Conservation (phyloP, 2,113 vertebrate genomes). For the Atherinomorus stipes region DNA sequence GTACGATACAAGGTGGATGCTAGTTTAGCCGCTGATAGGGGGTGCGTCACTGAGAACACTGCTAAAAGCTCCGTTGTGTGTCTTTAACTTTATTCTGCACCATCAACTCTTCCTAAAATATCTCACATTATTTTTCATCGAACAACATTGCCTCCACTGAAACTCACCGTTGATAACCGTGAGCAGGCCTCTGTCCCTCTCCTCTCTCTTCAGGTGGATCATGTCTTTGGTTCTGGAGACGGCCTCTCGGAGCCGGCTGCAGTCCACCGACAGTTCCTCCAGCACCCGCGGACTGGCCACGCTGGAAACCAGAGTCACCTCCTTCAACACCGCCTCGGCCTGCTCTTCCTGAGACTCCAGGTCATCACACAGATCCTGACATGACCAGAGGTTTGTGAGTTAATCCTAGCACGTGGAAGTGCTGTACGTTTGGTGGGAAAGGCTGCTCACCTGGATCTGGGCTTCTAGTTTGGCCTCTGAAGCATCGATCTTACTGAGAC, state of each 20-base stretch:
- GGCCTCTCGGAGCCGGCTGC: conserved; percentile 65
- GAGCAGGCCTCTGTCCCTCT: conserved; percentile 86
- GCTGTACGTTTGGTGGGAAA: too few relatives aligned
- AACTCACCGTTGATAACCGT: conserved; percentile 83
- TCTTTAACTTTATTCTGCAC: too few relatives aligned
- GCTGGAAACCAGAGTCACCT: conserved; percentile 82
- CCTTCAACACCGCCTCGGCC: conserved; percentile 84
- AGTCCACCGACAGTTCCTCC: conserved; percentile 85
- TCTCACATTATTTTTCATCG: not conserved
- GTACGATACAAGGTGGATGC: too few relatives aligned
- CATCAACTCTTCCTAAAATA: not conserved
- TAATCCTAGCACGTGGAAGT: rapidly evolving
- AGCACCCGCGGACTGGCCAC: conserved; percentile 85
- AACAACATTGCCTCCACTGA: not conserved
- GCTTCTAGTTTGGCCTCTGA: conserved; percentile 47
- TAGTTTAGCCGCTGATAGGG: too few relatives aligned
- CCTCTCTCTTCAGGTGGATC: conserved; percentile 89
- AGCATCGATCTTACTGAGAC: conserved; percentile 52
- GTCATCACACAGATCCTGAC: conserved; percentile 87
- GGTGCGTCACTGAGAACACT: too few relatives aligned
- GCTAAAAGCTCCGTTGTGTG: too few relatives aligned
- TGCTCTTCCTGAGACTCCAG: conserved; percentile 88
- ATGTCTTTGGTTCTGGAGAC: conserved; percentile 85
- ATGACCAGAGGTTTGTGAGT: not conserved
- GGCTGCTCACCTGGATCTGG: conserved; percentile 68